Evolutionary conservation across 2,888 invertebrate genomes (phyloP).

Genomic region (Platycheirus rosarum): DNA sequence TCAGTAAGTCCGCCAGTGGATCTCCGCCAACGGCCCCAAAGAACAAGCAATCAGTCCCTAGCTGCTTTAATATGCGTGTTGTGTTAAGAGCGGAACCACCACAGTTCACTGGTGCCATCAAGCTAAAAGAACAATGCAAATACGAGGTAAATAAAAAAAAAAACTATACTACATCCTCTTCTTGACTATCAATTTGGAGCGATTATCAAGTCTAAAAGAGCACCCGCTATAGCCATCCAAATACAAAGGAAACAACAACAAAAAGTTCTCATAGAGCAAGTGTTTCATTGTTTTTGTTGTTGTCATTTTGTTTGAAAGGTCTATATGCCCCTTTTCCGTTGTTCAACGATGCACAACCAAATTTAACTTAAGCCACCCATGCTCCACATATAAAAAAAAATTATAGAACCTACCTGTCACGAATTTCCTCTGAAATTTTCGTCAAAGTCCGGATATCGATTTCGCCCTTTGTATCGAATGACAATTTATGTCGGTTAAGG

Average conservation of each 20-base stretch:
- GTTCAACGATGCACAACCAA: conserved; percentile 31
- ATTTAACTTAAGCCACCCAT: not conserved
- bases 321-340: not conserved
- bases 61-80: conserved; percentile 81
- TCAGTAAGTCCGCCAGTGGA: conserved; percentile 81
- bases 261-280: conserved; percentile 20
- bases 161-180: conserved; percentile 22
- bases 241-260: conserved; percentile 20
- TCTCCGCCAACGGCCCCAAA: conserved; percentile 84
- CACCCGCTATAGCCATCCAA: not conserved
- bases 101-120: conserved; percentile 62
- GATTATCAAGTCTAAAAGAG: conserved; percentile 27
- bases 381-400: not conserved
- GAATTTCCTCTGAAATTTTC: conserved; percentile 76
- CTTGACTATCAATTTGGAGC: conserved; percentile 11
- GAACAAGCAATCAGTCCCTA: conserved; percentile 82
- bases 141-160: conserved; percentile 28
- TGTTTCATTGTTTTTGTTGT: conserved; percentile 40
- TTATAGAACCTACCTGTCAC: conserved; percentile 75
- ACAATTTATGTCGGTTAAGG: conserved; percentile 77
- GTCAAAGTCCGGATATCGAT: conserved; percentile 77
- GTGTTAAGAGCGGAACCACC: conserved; percentile 84
- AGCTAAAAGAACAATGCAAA: conserved; percentile 56
- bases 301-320: conserved; percentile 1
- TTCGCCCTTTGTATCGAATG: conserved; percentile 79